A percentile compares a stretch with the other conserved stretches of the same genome.
Evolutionary conservation across 2,888 invertebrate genomes (phyloP).

Genomic region (Cephus rjabovi): DNA sequence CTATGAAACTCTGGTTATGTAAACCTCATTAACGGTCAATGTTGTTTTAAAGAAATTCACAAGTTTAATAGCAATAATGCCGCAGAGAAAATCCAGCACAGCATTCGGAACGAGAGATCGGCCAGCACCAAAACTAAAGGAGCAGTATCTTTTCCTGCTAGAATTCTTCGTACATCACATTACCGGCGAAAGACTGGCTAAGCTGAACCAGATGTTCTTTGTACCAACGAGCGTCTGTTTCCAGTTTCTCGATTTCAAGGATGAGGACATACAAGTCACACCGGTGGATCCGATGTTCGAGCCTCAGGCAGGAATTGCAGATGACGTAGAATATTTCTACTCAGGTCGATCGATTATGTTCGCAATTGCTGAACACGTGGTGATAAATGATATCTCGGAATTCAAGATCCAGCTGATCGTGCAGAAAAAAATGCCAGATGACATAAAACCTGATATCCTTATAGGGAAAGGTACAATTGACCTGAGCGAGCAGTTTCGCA

Average conservation of each 20-base stretch:
- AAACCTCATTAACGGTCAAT: background rate
- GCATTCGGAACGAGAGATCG: constrained; percentile 10
- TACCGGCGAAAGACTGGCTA: constrained; percentile 47
- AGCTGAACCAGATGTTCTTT: constrained; percentile 57
- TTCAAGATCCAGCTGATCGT: constrained; percentile 71
- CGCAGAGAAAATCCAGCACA: background rate
- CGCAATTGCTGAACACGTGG: constrained; percentile 70
- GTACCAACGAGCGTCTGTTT: constrained; percentile 71
- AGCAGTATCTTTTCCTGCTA: constrained; percentile 69
- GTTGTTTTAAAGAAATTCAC: background rate
- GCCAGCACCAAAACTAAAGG: constrained; percentile 17
- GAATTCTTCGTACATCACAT: constrained; percentile 74
- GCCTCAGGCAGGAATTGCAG: constrained; percentile 56
- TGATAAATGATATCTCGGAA: constrained; percentile 66
- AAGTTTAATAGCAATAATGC: background rate
- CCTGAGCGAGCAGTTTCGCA: constrained; percentile 73
- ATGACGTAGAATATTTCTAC: constrained; percentile 66
- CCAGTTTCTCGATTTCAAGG: constrained; percentile 72
- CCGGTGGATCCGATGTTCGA: constrained; percentile 53
- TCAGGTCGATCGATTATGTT: constrained; percentile 76
- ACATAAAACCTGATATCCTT: constrained; percentile 71
- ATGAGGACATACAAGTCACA: constrained; percentile 46
- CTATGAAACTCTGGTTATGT: background rate
- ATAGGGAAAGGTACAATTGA: constrained; percentile 73
- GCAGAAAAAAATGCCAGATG: constrained; percentile 72